These are phyloP conservation scores for Myxocyprinus asiaticus DNA, from an alignment of 2,113 vertebrate species.

Conservation along the genomic window DNA sequence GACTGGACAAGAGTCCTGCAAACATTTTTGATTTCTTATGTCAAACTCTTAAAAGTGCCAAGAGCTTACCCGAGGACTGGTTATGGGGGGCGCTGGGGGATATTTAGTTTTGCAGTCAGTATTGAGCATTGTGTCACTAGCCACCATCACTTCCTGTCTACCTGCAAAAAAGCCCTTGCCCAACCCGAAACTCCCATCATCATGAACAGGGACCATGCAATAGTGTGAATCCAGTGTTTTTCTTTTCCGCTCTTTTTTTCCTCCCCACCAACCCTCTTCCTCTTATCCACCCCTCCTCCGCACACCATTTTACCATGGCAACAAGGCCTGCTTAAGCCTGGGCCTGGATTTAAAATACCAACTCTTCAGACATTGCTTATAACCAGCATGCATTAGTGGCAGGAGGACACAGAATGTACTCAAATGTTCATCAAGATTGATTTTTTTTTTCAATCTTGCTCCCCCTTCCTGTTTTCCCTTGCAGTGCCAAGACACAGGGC, in stretches of 20 bases:
- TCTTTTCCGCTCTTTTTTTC: slow-evolving; percentile 16
- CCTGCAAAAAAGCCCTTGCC: slow-evolving; percentile 17
- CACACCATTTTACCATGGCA: slow-evolving; percentile 48
- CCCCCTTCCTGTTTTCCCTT: slow-evolving; percentile 52
- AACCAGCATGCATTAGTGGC: slow-evolving; percentile 68
- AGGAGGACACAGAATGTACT: slow-evolving; percentile 69
- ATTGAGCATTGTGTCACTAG: slow-evolving; percentile 45
- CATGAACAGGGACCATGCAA: background rate
- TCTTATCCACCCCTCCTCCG: slow-evolving; percentile 8
- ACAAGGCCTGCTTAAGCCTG: slow-evolving; percentile 28
- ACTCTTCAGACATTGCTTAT: slow-evolving; percentile 39
- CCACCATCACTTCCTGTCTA: background rate
- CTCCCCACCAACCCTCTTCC: no score
- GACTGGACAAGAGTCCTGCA: slow-evolving; percentile 38
- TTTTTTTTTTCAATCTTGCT: background rate
- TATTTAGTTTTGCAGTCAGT: slow-evolving; percentile 52
- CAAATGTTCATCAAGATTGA: slow-evolving; percentile 46
- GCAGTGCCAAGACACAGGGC: slow-evolving; percentile 73
- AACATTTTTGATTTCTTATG: slow-evolving; percentile 56
- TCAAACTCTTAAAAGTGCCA: slow-evolving; percentile 72
- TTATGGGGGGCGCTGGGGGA: slow-evolving; percentile 24
- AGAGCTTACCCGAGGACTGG: slow-evolving; percentile 64
- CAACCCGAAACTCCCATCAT: slow-evolving; percentile 5
- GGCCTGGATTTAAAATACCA: background rate
- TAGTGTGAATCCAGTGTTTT: slow-evolving; percentile 46